Conservation (phyloP, 2,113 vertebrate species). For the Indicator maculatus region DNA sequence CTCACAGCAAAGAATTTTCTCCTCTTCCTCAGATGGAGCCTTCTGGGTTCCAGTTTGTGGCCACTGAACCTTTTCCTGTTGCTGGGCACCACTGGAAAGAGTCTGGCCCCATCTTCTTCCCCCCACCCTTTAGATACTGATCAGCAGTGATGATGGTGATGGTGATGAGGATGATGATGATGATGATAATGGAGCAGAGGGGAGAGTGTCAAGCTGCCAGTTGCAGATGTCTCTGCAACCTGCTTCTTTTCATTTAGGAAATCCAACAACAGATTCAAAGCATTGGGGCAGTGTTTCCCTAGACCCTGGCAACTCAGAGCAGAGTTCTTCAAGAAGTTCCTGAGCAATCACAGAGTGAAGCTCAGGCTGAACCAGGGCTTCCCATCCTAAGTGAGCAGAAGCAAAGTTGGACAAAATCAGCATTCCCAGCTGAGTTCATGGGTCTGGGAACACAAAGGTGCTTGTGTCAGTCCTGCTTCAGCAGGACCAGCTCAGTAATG, state of each 20-base stretch:
- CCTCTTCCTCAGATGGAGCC: too few relatives aligned
- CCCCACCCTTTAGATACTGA: too few relatives aligned
- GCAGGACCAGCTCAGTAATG: neutral
- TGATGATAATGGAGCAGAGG: neutral
- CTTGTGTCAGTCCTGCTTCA: rapidly evolving
- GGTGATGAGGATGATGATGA: too few relatives aligned
- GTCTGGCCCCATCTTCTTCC: too few relatives aligned
- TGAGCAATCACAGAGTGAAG: neutral
- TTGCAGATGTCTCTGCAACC: neutral
- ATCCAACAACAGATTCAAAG: neutral
- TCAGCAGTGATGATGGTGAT: neutral
- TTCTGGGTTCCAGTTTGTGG: too few relatives aligned
- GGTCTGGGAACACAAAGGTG: neutral
- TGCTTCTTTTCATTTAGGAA: neutral
- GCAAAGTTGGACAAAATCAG: neutral
- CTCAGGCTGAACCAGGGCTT: neutral
- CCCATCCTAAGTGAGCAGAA: neutral
- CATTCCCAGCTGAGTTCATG: neutral
- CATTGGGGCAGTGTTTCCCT: neutral
- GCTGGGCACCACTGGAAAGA: too few relatives aligned
- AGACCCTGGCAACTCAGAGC: neutral
- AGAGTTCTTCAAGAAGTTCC: neutral
- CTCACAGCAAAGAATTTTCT: too few relatives aligned
- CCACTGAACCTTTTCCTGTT: too few relatives aligned
- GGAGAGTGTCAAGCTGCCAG: neutral